Percentiles rank a stretch among this genome's conserved stretches.
These are phyloP conservation scores for Brachirus orientalis DNA, from an alignment of 2,113 vertebrate species.

Conservation along the genomic window DNA sequence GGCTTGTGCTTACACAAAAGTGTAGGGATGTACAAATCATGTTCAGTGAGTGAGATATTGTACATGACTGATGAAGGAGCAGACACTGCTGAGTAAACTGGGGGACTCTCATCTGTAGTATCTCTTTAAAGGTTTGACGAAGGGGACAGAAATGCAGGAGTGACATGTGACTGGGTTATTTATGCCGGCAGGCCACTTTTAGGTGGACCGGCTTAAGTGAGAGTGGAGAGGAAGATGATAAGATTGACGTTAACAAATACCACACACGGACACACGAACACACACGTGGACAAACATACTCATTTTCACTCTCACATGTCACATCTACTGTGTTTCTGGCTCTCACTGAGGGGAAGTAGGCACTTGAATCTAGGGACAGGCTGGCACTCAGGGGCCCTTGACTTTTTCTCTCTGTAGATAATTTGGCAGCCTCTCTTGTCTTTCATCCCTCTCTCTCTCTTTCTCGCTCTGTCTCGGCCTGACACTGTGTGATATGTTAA, in stretches of 20 bases:
- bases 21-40: not conserved
- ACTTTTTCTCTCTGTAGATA: conserved; percentile 53
- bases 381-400: conserved; percentile 55
- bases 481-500: conserved; percentile 44
- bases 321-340: conserved; percentile 14
- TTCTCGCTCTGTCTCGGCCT: conserved; percentile 10
- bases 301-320: conserved; percentile 4
- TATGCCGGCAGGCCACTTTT: conserved; percentile 17
- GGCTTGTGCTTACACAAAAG: not conserved
- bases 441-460: conserved; percentile 20
- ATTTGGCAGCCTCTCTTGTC: conserved; percentile 39
- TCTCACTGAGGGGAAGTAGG: conserved; percentile 50
- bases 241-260: conserved; percentile 22
- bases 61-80: conserved; percentile 1
- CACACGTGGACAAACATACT: not conserved
- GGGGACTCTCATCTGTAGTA: conserved; percentile 4
- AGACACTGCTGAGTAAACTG: too few relatives aligned
- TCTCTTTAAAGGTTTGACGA: conserved; percentile 34
- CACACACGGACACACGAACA: conserved; percentile 4
- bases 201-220: conserved; percentile 39
- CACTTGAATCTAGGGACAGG: conserved; percentile 45
- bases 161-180: conserved; percentile 49
- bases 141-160: conserved; percentile 47
- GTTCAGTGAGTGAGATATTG: not conserved
- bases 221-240: conserved; percentile 30